Evolutionary conservation across 2,113 vertebrate genomes (phyloP).

Genomic region (Apaloderma vittatum): DNA sequence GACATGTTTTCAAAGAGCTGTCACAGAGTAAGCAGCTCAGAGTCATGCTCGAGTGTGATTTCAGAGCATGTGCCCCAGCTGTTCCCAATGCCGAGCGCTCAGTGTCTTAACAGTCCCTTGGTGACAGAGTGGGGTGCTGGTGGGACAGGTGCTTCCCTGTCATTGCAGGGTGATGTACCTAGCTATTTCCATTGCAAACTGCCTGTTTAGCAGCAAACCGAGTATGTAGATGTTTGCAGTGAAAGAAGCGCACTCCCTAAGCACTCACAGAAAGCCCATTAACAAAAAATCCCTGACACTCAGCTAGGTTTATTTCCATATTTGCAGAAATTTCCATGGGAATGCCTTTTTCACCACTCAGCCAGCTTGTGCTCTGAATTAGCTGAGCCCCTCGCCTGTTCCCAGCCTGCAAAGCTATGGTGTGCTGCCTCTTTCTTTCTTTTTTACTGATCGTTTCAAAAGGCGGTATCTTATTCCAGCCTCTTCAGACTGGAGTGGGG

Average conservation of each 20-base stretch:
- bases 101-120: neutral
- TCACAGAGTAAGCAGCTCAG: neutral
- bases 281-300: neutral
- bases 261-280: neutral
- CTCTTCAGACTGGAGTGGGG: slow-evolving; percentile 41
- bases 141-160: neutral
- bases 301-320: neutral
- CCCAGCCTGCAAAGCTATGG: neutral
- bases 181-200: neutral
- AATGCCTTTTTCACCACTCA: neutral
- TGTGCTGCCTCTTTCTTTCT: slow-evolving; percentile 13
- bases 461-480: neutral
- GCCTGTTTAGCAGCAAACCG: neutral
- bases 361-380: neutral
- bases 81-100: neutral
- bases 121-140: neutral
- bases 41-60: accelerated
- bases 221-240: accelerated
- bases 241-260: accelerated
- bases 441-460: neutral
- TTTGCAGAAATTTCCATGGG: neutral
- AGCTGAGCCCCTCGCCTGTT: neutral
- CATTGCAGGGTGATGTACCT: neutral
- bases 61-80: neutral
- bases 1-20: neutral